Evolutionary conservation across 2,888 invertebrate genomes (phyloP).

Genomic region (Drosophila birchii): DNA sequence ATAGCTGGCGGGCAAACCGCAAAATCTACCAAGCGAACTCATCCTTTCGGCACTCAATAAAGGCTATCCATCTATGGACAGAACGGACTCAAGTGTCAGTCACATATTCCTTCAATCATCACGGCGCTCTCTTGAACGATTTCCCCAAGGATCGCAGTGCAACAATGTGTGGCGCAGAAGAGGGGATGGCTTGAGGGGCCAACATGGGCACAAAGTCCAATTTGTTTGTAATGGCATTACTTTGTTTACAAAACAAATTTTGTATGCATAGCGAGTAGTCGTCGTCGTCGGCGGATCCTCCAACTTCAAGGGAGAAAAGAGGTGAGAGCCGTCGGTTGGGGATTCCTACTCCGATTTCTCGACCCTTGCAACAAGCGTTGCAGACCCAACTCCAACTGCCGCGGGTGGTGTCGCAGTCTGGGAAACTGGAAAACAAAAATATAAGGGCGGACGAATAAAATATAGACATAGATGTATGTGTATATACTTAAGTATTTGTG

Average conservation of each 20-base stretch:
- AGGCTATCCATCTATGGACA: conserved; percentile 61
- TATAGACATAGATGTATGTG: conserved; percentile 40
- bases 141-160: conserved; percentile 64
- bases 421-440: conserved; percentile 25
- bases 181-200: conserved; percentile 50
- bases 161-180: conserved; percentile 33
- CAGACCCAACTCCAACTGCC: conserved; percentile 33
- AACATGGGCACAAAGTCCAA: conserved; percentile 78
- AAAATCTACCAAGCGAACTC: conserved; percentile 32
- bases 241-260: conserved; percentile 81
- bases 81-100: conserved; percentile 66
- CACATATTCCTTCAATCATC: conserved; percentile 53
- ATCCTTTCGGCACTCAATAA: conserved; percentile 71
- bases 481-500: conserved; percentile 41
- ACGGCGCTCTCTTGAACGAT: conserved; percentile 51
- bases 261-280: conserved; percentile 79
- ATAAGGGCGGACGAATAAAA: conserved; percentile 31
- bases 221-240: conserved; percentile 81
- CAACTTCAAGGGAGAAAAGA: conserved; percentile 1
- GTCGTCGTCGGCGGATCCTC: conserved; percentile 41
- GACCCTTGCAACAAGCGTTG: conserved; percentile 39
- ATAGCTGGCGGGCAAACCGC: conserved; percentile 37
- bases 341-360: conserved; percentile 3
- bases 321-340: conserved; percentile 16
- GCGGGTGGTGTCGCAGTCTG: conserved; percentile 26